Evolutionary conservation across 2,797 vertebrate genomes (phyloP), one percentile per base, ranked within the genome.

Genomic region (Aythya fuligula): DNA sequence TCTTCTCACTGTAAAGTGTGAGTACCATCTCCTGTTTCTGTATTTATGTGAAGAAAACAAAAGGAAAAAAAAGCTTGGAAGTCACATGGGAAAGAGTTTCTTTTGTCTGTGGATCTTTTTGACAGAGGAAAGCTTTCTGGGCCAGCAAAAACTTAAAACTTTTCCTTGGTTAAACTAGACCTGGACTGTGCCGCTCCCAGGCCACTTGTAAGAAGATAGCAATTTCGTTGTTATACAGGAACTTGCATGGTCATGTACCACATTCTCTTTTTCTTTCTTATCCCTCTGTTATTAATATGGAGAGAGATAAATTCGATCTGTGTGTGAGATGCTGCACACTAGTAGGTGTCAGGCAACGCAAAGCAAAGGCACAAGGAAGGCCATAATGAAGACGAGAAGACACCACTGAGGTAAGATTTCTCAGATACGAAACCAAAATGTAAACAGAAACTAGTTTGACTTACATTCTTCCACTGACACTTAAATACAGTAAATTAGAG

Each of bases 61-160:
- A 94, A 22, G 18, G 36, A 94, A 77, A 88, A 7, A 61, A 69
- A 65, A 93, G 69, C 61, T 79, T 89, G 28, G 12, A 79, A 57
- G 64, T 70, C 69, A 82, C 1, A 1, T 30, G 17, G 47, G 30
- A 87, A 93, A 78, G 18, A 72, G 4, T 20, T 85, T 56, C 24
- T 81, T 91, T 84, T 79, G 43, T 60, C 20, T 66, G 24, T 78
- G 70, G 41, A 69, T 47, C 53, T 80, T 89, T 92, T 39, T 64
- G 65, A 67, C 22, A 2, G 9, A 22, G 18, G 8, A n/a, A 88
- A 93, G 13, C 25, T 74, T 91, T 79, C 75, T 77, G 57, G 67
- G 20, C 43, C 53, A 77, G 39, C 17, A 67, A 45, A n/a, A 90
- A 73, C 2, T 1, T 57, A 67, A 70, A 93, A 84, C 6, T 2